Percentiles rank a stretch among this genome's conserved stretches.
Conservation (phyloP, 2,113 vertebrate genomes). For the Hippocampus comes region DNA sequence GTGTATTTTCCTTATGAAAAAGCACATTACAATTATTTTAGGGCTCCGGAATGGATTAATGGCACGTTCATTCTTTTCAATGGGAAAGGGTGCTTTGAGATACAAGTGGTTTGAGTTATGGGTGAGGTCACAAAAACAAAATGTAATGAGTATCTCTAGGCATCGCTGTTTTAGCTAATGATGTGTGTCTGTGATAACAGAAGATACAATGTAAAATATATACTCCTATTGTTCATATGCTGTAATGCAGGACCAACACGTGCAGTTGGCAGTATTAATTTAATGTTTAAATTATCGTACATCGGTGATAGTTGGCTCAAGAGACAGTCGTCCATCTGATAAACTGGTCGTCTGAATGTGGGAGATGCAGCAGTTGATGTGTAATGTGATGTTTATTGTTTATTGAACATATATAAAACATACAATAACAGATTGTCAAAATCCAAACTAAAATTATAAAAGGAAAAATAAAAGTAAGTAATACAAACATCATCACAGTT, state of each 20-base stretch:
- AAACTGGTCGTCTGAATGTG: background rate
- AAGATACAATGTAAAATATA: background rate
- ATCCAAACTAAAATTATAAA: no score
- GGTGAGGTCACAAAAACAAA: background rate
- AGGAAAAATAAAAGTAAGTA: no score
- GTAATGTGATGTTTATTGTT: constrained; percentile 2
- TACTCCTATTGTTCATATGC: background rate
- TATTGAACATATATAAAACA: no score
- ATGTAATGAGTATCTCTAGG: background rate
- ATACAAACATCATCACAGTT: no score
- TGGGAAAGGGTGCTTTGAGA: no score
- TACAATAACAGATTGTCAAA: no score
- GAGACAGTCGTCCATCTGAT: background rate
- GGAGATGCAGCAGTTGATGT: constrained; percentile 16
- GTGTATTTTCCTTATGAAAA: no score
- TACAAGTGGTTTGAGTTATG: no score
- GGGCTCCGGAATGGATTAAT: no score
- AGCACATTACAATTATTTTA: no score
- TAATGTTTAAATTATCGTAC: background rate
- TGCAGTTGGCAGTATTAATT: background rate
- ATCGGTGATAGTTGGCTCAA: background rate
- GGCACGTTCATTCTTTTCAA: no score
- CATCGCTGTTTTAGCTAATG: background rate
- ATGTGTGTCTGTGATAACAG: background rate
- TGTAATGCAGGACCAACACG: background rate